A percentile compares a stretch with the other conserved stretches of the same genome.
Conservation (phyloP, 1,140 invertebrate genomes). For the Drosophila triauraria region DNA sequence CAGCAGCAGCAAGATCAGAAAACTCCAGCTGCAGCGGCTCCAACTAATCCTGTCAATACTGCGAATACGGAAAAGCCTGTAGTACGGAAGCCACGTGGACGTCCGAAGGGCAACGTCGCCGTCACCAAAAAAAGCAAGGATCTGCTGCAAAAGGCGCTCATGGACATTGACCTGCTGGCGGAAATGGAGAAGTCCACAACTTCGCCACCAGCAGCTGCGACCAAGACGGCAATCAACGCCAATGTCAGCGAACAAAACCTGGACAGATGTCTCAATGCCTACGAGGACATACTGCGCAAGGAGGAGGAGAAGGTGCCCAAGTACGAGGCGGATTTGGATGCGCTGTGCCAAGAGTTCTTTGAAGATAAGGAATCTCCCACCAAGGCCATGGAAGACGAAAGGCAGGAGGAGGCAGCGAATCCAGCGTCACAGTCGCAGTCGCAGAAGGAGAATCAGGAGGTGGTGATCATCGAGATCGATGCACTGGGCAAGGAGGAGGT, state of each 20-base stretch:
- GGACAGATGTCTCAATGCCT: conserved; percentile 57
- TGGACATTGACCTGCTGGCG: conserved; percentile 67
- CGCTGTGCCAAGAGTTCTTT: conserved; percentile 61
- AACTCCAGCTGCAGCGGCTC: background rate
- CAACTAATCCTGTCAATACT: background rate
- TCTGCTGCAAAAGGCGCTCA: conserved; percentile 68
- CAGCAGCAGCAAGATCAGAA: conserved; percentile 13
- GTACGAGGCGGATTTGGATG: conserved; percentile 51
- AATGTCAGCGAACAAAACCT: conserved; percentile 66
- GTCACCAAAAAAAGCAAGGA: conserved; percentile 43
- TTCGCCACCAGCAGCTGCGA: background rate
- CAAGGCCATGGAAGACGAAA: conserved; percentile 7
- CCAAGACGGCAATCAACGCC: conserved; percentile 36
- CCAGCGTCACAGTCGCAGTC: background rate
- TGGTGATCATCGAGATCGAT: conserved; percentile 76
- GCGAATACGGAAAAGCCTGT: background rate
- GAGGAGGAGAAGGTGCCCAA: conserved; percentile 37
- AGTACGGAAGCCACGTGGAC: background rate
- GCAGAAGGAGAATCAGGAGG: conserved; percentile 41
- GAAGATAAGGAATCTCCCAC: conserved; percentile 24
- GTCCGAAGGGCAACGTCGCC: background rate
- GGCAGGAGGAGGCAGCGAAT: background rate
- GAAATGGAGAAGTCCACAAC: conserved; percentile 39
- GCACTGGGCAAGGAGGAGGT: conserved; percentile 67
- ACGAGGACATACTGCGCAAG: conserved; percentile 67